A percentile compares a stretch with the other conserved stretches of the same genome.
Conservation (phyloP, 2,113 vertebrate species). For the Siniperca knerii region DNA sequence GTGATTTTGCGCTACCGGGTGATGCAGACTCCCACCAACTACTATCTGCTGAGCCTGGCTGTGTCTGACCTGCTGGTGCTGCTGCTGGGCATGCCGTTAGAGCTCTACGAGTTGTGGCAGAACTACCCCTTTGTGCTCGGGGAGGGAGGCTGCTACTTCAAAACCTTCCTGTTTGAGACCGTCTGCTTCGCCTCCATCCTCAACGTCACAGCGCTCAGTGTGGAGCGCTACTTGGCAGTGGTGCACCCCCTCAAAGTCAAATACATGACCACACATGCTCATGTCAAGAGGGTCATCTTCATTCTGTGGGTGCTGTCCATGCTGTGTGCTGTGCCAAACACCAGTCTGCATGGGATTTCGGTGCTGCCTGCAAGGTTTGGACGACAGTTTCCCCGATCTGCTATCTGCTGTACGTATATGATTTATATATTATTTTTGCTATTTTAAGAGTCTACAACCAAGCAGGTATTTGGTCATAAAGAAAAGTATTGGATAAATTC, state of each 20-base stretch:
- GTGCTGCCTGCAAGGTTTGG: conserved; percentile 64
- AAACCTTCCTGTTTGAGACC: conserved; percentile 83
- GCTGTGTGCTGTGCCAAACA: conserved; percentile 82
- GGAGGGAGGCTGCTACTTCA: conserved; percentile 81
- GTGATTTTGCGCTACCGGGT: conserved; percentile 78
- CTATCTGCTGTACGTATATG: conserved; percentile 71
- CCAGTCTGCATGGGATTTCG: conserved; percentile 78
- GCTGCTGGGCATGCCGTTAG: conserved; percentile 82
- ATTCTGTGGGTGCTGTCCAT: conserved; percentile 79
- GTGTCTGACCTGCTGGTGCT: conserved; percentile 83
- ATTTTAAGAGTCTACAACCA: neutral
- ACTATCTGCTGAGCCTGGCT: conserved; percentile 84
- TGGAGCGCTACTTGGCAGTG: conserved; percentile 82
- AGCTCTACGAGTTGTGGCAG: conserved; percentile 82
- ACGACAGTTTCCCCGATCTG: conserved; percentile 74
- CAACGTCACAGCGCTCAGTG: conserved; percentile 82
- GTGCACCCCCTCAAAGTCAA: conserved; percentile 83
- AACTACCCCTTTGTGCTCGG: conserved; percentile 84
- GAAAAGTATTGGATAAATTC: neutral
- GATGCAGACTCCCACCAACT: conserved; percentile 85
- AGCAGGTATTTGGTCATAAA: neutral
- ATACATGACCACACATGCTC: conserved; percentile 72
- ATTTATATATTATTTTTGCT: neutral
- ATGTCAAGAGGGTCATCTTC: conserved; percentile 79
- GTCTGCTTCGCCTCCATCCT: conserved; percentile 85